These are phyloP conservation scores for Menidia menidia DNA, from an alignment of 2,797 vertebrate genomes.

Conservation along the genomic window DNA sequence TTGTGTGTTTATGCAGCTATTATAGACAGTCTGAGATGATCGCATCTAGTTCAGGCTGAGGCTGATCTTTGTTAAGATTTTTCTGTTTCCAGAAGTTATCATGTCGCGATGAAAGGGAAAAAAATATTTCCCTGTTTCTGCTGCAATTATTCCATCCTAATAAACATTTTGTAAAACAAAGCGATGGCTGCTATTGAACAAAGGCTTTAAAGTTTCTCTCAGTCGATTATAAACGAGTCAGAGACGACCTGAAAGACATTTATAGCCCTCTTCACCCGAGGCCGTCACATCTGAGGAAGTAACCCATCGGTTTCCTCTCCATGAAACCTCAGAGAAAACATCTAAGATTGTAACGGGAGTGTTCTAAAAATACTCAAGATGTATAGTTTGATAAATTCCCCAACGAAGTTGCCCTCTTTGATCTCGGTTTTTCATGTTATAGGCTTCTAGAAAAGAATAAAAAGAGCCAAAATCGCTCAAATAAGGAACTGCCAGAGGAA, in stretches of 20 bases:
- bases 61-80: not conserved
- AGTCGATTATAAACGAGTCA: not conserved
- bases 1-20: too few species aligned
- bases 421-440: too few species aligned
- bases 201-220: not conserved
- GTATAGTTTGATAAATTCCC: too few species aligned
- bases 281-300: conserved; percentile 42
- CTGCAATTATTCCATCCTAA: not conserved
- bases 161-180: not conserved
- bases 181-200: not conserved
- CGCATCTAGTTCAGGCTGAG: not conserved
- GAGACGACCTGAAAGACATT: conserved; percentile 7
- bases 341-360: not conserved
- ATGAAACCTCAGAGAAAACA: not conserved
- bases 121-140: not conserved
- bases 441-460: too few species aligned
- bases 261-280: not conserved
- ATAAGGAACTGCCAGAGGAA: too few species aligned
- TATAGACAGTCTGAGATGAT: not conserved
- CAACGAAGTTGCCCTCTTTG: too few species aligned
- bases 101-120: not conserved
- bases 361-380: not conserved
- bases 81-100: too few species aligned
- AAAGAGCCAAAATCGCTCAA: too few species aligned
- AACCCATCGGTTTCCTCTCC: conserved; percentile 16